phyloP scores from a whole-genome alignment of 2,113 vertebrate species.

The Sitta europaea region DNA sequence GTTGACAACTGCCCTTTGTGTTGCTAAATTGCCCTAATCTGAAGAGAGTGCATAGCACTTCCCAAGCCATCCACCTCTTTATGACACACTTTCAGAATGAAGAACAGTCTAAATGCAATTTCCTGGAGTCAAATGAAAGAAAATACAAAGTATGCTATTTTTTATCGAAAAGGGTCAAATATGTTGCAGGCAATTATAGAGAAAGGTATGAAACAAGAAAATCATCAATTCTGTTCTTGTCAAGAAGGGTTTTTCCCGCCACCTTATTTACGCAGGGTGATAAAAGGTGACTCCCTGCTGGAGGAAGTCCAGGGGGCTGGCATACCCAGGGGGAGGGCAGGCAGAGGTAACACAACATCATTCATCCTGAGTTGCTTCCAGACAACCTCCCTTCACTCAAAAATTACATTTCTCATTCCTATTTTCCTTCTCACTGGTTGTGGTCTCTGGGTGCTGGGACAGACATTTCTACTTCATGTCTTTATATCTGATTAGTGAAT shows the following conservation, averaged over 20 bases:
- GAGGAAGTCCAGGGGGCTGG: background rate
- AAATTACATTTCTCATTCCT: background rate
- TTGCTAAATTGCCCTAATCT: background rate
- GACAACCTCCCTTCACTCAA: background rate
- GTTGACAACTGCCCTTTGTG: background rate
- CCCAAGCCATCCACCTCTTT: background rate
- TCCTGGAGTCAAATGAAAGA: background rate
- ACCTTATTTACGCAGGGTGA: background rate
- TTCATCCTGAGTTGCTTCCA: accelerated
- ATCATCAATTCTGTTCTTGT: background rate
- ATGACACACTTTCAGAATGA: background rate
- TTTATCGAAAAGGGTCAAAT: background rate
- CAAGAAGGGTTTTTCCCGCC: accelerated
- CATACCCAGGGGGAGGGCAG: background rate
- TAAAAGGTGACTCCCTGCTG: accelerated
- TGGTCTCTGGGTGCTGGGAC: background rate
- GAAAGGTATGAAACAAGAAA: background rate
- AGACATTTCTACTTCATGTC: background rate
- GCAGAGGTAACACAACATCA: accelerated
- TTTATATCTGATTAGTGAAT: background rate
- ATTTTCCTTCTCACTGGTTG: background rate
- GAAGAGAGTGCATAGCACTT: background rate
- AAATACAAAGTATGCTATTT: background rate
- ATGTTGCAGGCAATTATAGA: background rate
- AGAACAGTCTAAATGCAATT: background rate